Percentiles rank a stretch among this genome's conserved stretches.
Conservation (phyloP, 2,888 invertebrate genomes). For the Plebejus anna region DNA sequence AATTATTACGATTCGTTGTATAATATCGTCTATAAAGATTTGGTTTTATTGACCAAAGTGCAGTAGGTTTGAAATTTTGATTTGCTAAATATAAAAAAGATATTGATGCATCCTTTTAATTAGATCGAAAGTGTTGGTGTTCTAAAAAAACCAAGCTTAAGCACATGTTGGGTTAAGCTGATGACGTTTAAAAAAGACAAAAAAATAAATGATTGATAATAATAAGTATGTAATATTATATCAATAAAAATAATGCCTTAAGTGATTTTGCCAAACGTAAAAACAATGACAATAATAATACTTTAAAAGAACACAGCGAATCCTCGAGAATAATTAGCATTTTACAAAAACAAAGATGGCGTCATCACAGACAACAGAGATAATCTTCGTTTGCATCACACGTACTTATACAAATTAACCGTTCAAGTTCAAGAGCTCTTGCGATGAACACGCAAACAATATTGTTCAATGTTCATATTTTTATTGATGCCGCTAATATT, state of each 20-base stretch:
- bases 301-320: not conserved
- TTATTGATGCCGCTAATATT: not conserved
- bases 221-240: too few species aligned
- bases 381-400: slow-evolving; percentile 7
- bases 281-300: not conserved
- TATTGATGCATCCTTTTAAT: too few species aligned
- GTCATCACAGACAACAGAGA: not conserved
- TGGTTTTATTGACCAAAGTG: not conserved
- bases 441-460: not conserved
- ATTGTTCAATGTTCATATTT: not conserved
- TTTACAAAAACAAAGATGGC: not conserved
- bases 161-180: too few species aligned
- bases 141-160: too few species aligned
- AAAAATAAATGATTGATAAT: too few species aligned
- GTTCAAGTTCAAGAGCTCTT: slow-evolving; percentile 9
- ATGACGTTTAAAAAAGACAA: too few species aligned
- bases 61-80: not conserved
- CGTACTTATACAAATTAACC: not conserved
- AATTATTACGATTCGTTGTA: slow-evolving; percentile 11
- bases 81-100: not conserved
- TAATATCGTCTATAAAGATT: slow-evolving; percentile 1
- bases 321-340: not conserved
- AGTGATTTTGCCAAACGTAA: too few species aligned
- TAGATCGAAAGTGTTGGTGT: too few species aligned
- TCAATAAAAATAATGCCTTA: too few species aligned